Base-by-base conservation (phyloP, 2,113 vertebrate genomes). In the Argyrosomus japonicus region DNA sequence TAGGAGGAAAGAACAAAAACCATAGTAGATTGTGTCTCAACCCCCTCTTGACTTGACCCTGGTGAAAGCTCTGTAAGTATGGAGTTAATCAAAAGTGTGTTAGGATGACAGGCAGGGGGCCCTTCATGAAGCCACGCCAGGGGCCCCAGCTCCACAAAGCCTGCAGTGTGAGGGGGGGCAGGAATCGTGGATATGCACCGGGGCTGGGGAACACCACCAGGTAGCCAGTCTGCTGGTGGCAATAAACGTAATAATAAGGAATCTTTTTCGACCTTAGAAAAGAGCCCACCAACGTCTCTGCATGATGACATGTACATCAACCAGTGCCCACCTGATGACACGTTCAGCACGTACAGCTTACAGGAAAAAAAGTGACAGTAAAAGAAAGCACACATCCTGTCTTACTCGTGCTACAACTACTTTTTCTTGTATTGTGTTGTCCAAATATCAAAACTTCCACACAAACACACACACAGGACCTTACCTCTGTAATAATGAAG, bases 401-500 rank as follows among this genome's bases (percentile, higher is more conserved):
- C 3, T 67, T 58, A 67, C 43, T 25, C 3, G 43, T 62, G 1
- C 11, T 1, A 3, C 1, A 36, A 8, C 19, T 54, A 14, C 7
- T 7, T 43, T 14, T 58, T 57, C 15, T 8, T 36, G 36, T 36
- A 36, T 36, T 36, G 36, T 8, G 36, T 36, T 62, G 45, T 14
- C 45, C 13, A 25, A 12, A 21, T 29, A 51, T 51, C 32, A 60
- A 29, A 29, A 18, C 15, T 14, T 19, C 25, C n/a, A 17, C 56
- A 71, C 57, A 54, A 58, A 13, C 68, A 47, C 62, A 45, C 65
- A 10, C 27, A 62, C 48, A 48, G 4, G 36, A 57, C 13, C 56
- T 65, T 89, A 98, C 98, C 97, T 99, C 98, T 12, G 98, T 98
- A 91, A 99, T 99, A 90, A 99, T 99, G 95, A 97, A 99, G 95